These are phyloP conservation scores for Sturnira hondurensis DNA, from an alignment of 2,113 vertebrate genomes.

Conservation along the genomic window DNA sequence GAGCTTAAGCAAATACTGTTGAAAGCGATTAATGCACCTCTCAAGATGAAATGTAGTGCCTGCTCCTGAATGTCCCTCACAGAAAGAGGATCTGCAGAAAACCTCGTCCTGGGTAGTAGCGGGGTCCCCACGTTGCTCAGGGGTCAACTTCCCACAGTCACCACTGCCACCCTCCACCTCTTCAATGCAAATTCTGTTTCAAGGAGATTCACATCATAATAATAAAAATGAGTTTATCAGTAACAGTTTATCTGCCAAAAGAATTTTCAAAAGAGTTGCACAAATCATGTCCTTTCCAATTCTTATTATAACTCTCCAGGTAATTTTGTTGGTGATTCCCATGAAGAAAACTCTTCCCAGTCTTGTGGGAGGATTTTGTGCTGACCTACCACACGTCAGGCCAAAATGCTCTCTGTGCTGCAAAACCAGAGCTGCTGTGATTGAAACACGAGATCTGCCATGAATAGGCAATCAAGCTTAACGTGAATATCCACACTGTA, in stretches of 20 bases:
- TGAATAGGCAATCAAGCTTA: not conserved
- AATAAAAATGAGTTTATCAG: not conserved
- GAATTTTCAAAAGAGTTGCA: not conserved
- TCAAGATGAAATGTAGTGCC: not conserved
- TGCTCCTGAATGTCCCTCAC: not conserved
- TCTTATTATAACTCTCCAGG: not conserved
- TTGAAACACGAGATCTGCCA: not conserved
- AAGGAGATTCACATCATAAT: not conserved
- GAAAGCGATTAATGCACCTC: not conserved
- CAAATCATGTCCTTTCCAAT: not conserved
- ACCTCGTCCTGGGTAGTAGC: not conserved
- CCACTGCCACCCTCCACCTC: not conserved
- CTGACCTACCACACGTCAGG: not conserved
- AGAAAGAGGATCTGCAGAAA: not conserved
- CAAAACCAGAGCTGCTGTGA: not conserved
- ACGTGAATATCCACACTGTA: not conserved
- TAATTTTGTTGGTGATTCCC: not conserved
- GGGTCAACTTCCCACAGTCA: not conserved
- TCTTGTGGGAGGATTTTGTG: not conserved
- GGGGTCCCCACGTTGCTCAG: not conserved
- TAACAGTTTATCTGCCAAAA: not conserved
- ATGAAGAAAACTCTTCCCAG: not conserved
- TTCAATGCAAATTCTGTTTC: not conserved
- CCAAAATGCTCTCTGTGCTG: not conserved
- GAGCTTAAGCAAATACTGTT: not conserved